These are phyloP conservation scores for Chlorodrepanis virens DNA, from an alignment of 2,113 vertebrate genomes.

Conservation along the genomic window DNA sequence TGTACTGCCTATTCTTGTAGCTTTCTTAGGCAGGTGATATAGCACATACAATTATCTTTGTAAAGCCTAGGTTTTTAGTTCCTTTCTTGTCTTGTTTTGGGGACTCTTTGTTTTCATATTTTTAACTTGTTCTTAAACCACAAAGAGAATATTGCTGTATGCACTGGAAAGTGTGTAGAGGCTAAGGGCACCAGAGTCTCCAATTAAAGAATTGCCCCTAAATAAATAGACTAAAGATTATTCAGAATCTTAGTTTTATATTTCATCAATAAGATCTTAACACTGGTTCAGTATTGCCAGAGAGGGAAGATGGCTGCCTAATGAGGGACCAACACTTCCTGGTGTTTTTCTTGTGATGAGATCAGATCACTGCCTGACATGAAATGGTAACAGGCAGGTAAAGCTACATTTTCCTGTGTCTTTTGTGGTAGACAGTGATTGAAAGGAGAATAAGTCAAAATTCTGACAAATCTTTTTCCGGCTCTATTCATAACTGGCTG, in stretches of 20 bases:
- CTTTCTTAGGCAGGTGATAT: not conserved
- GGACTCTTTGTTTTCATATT: not conserved
- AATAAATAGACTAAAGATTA: not conserved
- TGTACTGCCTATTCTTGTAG: not conserved
- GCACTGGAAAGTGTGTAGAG: not conserved
- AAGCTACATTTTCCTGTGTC: not conserved
- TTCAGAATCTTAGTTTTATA: not conserved
- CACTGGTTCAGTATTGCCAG: not conserved
- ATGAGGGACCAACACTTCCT: not conserved
- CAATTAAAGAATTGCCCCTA: not conserved
- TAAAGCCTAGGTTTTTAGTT: not conserved
- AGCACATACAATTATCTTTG: not conserved
- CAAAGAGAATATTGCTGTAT: not conserved
- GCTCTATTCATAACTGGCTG: not conserved
- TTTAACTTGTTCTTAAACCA: not conserved
- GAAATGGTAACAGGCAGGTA: slow-evolving; percentile 16
- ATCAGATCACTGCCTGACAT: not conserved
- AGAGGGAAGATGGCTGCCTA: not conserved
- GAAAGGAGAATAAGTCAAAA: not conserved
- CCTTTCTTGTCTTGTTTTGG: not conserved
- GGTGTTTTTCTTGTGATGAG: slow-evolving; percentile 8
- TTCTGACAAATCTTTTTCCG: not conserved
- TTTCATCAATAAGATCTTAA: not conserved
- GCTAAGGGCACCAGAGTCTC: not conserved
- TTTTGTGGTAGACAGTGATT: not conserved